Conservation (phyloP, 2,113 vertebrate species). For the Hypocryptadius cinnamomeus region DNA sequence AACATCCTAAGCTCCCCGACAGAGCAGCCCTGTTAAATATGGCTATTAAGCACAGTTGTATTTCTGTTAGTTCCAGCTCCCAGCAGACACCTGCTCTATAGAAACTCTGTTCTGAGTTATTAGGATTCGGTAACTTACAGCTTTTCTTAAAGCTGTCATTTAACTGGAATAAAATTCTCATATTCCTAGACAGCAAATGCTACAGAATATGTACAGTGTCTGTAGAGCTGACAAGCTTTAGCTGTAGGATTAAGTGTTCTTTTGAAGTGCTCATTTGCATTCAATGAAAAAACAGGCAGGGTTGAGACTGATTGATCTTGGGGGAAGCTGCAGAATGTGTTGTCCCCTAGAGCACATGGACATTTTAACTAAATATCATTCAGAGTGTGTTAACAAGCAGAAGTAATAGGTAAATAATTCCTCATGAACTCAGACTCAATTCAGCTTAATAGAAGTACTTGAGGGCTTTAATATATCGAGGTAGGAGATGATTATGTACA, state of each 20-base stretch:
- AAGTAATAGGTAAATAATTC: constrained; percentile 42
- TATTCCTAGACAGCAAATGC: not conserved
- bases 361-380: constrained; percentile 24
- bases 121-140: constrained; percentile 25
- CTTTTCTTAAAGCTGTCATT: constrained; percentile 41
- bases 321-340: not conserved
- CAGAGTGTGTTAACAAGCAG: constrained; percentile 23
- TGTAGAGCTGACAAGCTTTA: constrained; percentile 31
- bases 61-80: constrained; percentile 63
- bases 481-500: not conserved
- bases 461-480: not conserved
- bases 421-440: not conserved
- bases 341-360: not conserved
- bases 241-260: constrained; percentile 21
- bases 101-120: constrained; percentile 20
- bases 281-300: constrained; percentile 13
- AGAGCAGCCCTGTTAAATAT: constrained; percentile 71
- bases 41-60: constrained; percentile 62
- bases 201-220: not conserved
- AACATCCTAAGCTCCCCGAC: constrained; percentile 67
- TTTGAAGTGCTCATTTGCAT: constrained; percentile 53
- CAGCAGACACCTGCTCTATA: constrained; percentile 48
- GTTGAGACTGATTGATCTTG: constrained; percentile 28
- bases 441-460: not conserved
- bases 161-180: not conserved